These are phyloP conservation scores for Cygnus atratus DNA, from an alignment of 2,113 vertebrate species.

Conservation along the genomic window DNA sequence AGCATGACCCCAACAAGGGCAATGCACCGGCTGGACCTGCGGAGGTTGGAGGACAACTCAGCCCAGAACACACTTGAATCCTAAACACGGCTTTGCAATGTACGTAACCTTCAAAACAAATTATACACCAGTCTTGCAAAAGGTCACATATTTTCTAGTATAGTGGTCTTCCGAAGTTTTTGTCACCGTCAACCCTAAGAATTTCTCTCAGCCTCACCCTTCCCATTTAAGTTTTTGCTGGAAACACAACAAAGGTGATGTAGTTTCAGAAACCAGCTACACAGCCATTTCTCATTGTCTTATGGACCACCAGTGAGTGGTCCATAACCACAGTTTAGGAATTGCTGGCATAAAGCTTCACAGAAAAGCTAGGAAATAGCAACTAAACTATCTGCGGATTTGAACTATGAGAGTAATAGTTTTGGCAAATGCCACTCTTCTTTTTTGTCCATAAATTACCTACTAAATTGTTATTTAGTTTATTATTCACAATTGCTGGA, in stretches of 20 bases:
- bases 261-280: constrained; percentile 4
- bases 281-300: constrained; percentile 35
- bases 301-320: constrained; percentile 11
- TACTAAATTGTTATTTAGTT: constrained; percentile 34
- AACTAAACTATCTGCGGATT: constrained; percentile 16
- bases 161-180: background rate
- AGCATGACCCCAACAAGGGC: fast-evolving
- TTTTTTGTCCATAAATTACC: constrained; percentile 19
- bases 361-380: constrained; percentile 19
- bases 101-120: background rate
- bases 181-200: background rate
- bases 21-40: background rate
- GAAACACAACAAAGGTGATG: constrained; percentile 52
- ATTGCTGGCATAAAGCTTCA: constrained; percentile 10
- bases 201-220: background rate
- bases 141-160: background rate
- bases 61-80: background rate
- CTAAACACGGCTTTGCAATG: background rate
- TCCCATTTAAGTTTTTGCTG: background rate
- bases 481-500: constrained; percentile 22
- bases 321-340: constrained; percentile 16
- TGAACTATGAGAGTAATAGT: constrained; percentile 32
- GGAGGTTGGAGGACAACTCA: background rate
- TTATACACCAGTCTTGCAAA: background rate
- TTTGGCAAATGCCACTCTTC: background rate